A percentile compares a stretch with the other conserved stretches of the same genome.
Evolutionary conservation across 2,113 vertebrate genomes (phyloP).

Genomic region (Isurus oxyrinchus): DNA sequence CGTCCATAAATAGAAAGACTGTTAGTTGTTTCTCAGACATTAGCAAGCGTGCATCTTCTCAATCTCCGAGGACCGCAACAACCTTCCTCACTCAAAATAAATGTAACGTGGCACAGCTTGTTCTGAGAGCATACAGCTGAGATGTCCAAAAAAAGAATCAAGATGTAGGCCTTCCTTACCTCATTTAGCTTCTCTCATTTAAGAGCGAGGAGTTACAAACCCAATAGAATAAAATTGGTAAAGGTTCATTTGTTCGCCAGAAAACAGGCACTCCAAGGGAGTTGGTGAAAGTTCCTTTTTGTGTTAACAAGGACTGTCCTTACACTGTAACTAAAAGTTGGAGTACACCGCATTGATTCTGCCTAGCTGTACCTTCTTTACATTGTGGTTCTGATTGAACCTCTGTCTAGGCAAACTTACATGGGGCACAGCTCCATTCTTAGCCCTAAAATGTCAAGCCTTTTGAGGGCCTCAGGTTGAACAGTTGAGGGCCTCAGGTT

Average conservation of each 20-base stretch:
- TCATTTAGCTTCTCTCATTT: background rate
- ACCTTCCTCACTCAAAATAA: background rate
- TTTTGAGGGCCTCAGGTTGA: background rate
- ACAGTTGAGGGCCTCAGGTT: background rate
- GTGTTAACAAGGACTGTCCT: background rate
- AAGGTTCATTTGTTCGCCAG: background rate
- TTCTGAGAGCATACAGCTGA: background rate
- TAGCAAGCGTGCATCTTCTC: background rate
- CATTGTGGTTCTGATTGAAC: background rate
- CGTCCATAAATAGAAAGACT: conserved; percentile 19
- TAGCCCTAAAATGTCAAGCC: background rate
- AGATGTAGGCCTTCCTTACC: background rate
- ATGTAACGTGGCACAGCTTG: background rate
- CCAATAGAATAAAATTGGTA: background rate
- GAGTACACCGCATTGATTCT: background rate
- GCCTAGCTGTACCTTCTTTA: background rate
- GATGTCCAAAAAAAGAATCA: background rate
- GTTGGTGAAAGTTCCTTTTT: background rate
- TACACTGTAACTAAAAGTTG: background rate
- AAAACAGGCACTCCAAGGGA: background rate
- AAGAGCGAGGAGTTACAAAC: background rate
- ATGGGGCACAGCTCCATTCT: background rate
- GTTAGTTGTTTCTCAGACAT: background rate
- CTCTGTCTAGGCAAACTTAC: background rate
- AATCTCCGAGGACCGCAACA: background rate